Evolutionary conservation across 2,888 invertebrate species (phyloP), one percentile per base, ranked within the genome.

Genomic region (Lycia hirtaria): DNA sequence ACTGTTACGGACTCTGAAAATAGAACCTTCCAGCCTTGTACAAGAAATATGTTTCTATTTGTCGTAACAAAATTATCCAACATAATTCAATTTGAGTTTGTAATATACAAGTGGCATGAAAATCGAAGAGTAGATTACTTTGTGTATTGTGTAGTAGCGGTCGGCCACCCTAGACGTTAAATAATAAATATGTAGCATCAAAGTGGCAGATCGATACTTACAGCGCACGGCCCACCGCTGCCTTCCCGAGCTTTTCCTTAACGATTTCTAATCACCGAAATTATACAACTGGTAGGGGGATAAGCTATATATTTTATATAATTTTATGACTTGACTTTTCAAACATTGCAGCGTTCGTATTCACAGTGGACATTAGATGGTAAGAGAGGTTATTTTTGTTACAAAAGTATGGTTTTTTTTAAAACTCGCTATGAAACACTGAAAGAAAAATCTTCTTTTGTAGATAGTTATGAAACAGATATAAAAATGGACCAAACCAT

Each of bases 151-250:
- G 59, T 45, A 33, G 38, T 28, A 56, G 20, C 38, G 44, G 41
- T 53, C 55, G 45, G 32, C 56, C 59, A 37, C 54, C 53, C 26
- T 47, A 53, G 38, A 54, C 56, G 53, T 33, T 65, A 53, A 67
- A 67, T 67, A 67, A 63, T 67, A 58, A 62, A 63, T 63, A 56
- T 4, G 35, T 28, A 48, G 44, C 54, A 47, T 35, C 47, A 47
- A 43, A n/a, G n/a, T n/a, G 56, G 55, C 52, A 52, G 60, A 56
- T 65, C 65, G 61, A 65, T 67, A 64, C 20, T 44, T 26, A 2
- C 47, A 35, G 26, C 53, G 52, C 55, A 49, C 56, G 40, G 22
- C 53, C 48, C 55, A 49, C 56, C 33, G 22, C 52, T 37, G 15
- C 12, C 45, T 56, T 51, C 50, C 17, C 38, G 19, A 10, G 4